Percentiles rank a stretch among this genome's conserved stretches.
Evolutionary conservation across 2,113 vertebrate genomes (phyloP).

Genomic region (Chitala chitala): DNA sequence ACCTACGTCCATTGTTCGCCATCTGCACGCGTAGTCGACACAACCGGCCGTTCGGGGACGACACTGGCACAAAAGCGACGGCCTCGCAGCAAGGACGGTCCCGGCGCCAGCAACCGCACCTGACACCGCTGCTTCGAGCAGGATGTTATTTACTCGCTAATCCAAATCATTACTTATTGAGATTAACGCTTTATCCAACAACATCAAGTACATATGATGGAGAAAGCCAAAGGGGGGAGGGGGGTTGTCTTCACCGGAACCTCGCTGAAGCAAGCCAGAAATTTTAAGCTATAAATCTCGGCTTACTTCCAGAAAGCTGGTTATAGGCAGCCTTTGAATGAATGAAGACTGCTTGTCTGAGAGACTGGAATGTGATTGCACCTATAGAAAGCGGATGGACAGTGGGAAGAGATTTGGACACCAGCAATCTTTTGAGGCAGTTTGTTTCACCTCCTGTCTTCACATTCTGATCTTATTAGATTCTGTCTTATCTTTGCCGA

Average conservation of each 20-base stretch:
- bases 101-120: conserved; percentile 65
- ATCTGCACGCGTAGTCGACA: conserved; percentile 71
- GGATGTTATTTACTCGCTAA: too few species aligned
- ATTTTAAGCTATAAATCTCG: not conserved
- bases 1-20: conserved; percentile 77
- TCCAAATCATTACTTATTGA: too few species aligned
- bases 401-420: not conserved
- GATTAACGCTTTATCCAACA: too few species aligned
- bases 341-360: not conserved
- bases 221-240: too few species aligned
- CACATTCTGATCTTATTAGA: not conserved
- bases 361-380: not conserved
- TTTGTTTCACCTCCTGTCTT: not conserved
- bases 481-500: not conserved
- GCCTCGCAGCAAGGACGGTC: conserved; percentile 57
- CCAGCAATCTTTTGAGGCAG: not conserved
- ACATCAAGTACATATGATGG: too few species aligned
- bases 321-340: not conserved
- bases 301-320: not conserved
- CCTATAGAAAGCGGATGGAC: not conserved
- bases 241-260: too few species aligned
- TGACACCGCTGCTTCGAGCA: too few species aligned
- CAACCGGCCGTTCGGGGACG: conserved; percentile 57
- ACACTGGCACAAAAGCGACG: conserved; percentile 62
- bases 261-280: too few species aligned